Conservation (phyloP, 30 jellyfish, hydroid and myxozoan genomes). For the Turritopsis dohrnii region DNA sequence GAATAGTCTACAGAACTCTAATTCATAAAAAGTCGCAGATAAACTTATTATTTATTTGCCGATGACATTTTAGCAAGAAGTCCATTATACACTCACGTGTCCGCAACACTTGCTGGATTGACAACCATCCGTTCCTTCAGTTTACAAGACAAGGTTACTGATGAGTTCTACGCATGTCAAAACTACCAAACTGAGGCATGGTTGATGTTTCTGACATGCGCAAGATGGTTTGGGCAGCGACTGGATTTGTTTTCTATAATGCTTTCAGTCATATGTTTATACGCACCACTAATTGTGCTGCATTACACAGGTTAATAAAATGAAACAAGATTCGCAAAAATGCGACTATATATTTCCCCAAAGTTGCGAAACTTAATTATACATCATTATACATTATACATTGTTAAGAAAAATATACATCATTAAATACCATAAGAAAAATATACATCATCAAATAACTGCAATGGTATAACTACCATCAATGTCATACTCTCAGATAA, state of each 20-base stretch:
- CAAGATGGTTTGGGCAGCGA: constrained; percentile 66
- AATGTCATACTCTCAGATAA: too few relatives aligned
- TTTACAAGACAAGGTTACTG: constrained; percentile 24
- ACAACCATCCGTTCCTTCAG: constrained; percentile 51
- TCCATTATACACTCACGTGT: constrained; percentile 62
- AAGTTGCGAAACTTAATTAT: too few relatives aligned
- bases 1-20: too few relatives aligned
- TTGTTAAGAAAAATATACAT: too few relatives aligned
- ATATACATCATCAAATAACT: too few relatives aligned
- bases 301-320: constrained; percentile 46
- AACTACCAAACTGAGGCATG: constrained; percentile 66
- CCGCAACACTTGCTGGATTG: constrained; percentile 66
- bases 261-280: constrained; percentile 22
- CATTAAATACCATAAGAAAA: too few relatives aligned
- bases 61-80: constrained; percentile 51
- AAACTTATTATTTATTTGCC: neutral
- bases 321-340: too few relatives aligned
- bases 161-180: constrained; percentile 54
- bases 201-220: constrained; percentile 33
- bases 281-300: constrained; percentile 41
- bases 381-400: too few relatives aligned
- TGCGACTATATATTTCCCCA: too few relatives aligned
- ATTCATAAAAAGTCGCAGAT: too few relatives aligned
- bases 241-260: constrained; percentile 40
- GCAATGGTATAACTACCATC: too few relatives aligned